Percentiles rank a stretch among this genome's conserved stretches.
Evolutionary conservation across 1,140 invertebrate species (phyloP).

Genomic region (Andrena cerasifolii): DNA sequence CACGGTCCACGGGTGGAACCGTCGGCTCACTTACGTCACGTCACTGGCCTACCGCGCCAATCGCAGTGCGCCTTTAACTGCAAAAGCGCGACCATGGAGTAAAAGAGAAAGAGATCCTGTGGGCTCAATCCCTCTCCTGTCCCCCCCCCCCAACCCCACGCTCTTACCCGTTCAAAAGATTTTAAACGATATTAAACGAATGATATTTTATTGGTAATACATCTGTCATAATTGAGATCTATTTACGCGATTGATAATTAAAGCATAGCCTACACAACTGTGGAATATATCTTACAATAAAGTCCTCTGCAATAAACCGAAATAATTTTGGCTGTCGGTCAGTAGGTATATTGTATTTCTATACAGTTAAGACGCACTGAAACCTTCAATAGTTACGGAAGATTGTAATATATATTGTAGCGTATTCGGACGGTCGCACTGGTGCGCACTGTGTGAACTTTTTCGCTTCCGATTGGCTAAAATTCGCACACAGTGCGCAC

Average conservation of each 20-base stretch:
- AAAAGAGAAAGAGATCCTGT: neutral
- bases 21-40: conserved; percentile 41
- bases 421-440: too few relatives aligned
- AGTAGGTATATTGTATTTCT: too few relatives aligned
- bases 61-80: neutral
- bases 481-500: too few relatives aligned
- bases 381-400: too few relatives aligned
- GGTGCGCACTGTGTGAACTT: too few relatives aligned
- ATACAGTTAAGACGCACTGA: too few relatives aligned
- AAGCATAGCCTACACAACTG: neutral
- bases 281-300: too few relatives aligned
- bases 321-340: too few relatives aligned
- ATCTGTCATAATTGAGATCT: neutral
- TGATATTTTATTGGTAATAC: neutral
- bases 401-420: too few relatives aligned
- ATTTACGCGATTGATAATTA: neutral
- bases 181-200: neutral
- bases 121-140: neutral
- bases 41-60: conserved; percentile 28
- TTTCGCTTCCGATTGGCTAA: too few relatives aligned
- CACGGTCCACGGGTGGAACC: conserved; percentile 25
- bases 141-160: neutral
- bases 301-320: too few relatives aligned
- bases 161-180: neutral
- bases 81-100: neutral